Evolutionary conservation across 2,888 invertebrate species (phyloP).

Genomic region (Erebia ligea): DNA sequence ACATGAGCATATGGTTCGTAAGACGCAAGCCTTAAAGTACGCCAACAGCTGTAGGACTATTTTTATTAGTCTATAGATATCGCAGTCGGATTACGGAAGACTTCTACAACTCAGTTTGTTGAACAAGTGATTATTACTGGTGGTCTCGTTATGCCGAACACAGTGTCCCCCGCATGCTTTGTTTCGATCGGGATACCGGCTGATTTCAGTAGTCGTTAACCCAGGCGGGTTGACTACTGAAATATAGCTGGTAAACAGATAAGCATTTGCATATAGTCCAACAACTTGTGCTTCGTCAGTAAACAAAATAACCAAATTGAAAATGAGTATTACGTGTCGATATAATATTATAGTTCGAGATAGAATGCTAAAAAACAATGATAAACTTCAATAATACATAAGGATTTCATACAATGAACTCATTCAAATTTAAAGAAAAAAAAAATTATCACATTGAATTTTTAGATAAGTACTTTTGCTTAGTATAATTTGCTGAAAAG

Average conservation of each 20-base stretch:
- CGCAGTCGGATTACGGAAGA: neutral
- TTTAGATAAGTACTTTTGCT: neutral
- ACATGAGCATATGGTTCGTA: no score
- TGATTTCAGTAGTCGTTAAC: no score
- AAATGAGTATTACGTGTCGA: no score
- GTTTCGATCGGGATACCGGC: neutral
- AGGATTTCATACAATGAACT: neutral
- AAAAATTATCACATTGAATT: neutral
- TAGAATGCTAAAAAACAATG: no score
- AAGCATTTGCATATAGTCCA: no score
- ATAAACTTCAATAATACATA: neutral
- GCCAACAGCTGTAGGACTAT: neutral
- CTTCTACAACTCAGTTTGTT: neutral
- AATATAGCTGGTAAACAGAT: no score
- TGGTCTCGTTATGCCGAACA: neutral
- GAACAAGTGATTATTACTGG: neutral
- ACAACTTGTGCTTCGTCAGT: no score
- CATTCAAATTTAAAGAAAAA: neutral
- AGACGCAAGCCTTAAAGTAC: no score
- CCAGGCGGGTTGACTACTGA: no score
- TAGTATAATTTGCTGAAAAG: neutral
- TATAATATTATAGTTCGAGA: no score
- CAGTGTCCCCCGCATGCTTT: neutral
- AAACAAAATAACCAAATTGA: no score
- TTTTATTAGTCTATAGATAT: neutral